These are phyloP conservation scores for Hyalella azteca DNA, from an alignment of 2,888 invertebrate species.

Conservation along the genomic window DNA sequence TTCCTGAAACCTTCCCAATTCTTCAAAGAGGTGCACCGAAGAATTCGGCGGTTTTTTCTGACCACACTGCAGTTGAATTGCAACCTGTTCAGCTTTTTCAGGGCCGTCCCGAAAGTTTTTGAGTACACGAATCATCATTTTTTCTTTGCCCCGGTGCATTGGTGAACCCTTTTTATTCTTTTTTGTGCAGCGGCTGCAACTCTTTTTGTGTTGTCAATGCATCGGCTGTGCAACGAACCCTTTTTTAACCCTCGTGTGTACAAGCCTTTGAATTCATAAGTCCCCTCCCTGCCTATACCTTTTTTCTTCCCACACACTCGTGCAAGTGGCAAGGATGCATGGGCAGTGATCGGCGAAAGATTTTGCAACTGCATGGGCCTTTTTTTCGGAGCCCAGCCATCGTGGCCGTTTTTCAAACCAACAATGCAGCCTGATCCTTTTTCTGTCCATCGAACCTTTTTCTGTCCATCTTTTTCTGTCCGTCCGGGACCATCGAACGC, in stretches of 20 bases:
- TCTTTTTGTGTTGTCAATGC: not conserved
- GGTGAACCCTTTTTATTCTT: not conserved
- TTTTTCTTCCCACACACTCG: conserved; percentile 14
- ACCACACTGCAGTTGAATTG: not conserved
- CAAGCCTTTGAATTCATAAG: not conserved
- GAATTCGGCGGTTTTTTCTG: conserved; percentile 8
- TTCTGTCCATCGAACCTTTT: not conserved
- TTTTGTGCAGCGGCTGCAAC: conserved; percentile 8
- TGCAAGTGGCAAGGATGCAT: conserved; percentile 16
- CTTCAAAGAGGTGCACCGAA: too few relatives aligned
- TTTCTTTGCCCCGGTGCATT: conserved; percentile 13
- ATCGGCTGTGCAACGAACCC: conserved; percentile 15
- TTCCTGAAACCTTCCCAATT: too few relatives aligned
- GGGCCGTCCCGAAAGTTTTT: not conserved
- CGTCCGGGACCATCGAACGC: not conserved
- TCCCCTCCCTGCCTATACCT: not conserved
- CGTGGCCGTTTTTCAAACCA: not conserved
- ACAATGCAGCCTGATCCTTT: conserved; percentile 4
- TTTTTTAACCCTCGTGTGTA: not conserved
- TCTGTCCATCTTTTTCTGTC: not conserved
- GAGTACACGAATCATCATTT: not conserved
- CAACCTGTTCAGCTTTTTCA: conserved; percentile 35
- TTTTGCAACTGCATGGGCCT: conserved; percentile 29
- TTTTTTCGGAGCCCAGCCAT: conserved; percentile 5
- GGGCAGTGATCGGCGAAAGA: not conserved